Base-by-base conservation (phyloP, 2,888 invertebrate species). In the Cryptosula pallasiana region DNA sequence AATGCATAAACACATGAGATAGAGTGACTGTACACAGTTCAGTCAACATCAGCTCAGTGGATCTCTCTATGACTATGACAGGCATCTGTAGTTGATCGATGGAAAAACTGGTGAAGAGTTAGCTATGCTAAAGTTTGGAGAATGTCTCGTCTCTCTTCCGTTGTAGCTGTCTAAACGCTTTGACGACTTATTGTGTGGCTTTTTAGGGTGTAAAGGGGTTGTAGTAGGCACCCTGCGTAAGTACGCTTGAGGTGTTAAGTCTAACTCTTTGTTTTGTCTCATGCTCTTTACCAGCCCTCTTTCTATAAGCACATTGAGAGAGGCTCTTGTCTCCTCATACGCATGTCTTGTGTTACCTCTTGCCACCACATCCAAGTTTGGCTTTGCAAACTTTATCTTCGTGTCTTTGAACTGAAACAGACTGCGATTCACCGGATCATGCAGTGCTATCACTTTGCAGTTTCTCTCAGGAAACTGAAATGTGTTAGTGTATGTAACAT, bases 401-500 rank as follows among this genome's bases (percentile, higher is more conserved):
- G 32, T 63, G 34, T 32, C 32, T 20, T 2, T 9, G 32, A 29
- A 32, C 32, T 32, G 63, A n/a, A 16, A 63, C 3, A 27, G 20
- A 20, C 13, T 27, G 25, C 27, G 20, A 27, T 63, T 63, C 3
- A n/a, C 9, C 20, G 63, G 63, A 3, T 13, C 27, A 16, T 63
- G 27, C 9, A 63, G 13, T 2, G 25, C 27, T 3, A n/a, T 27
- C 27, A 63, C 63, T n/a, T 63, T 63, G 32, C n/a, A 25, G 34
- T 63, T 63, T 9, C 32, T 27, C 32, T 63, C 63, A 13, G 63
- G 63, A 32, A 25, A 63, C 32, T 63, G 63, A n/a, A 63, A 63
- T 25, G 63, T 63, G 34, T 63, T 27, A 27, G 27, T 63, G 32
- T 63, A 63, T 27, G 63, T 63, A 27, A 63, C n/a, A n/a, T 63